phyloP scores from a whole-genome alignment of 2,888 invertebrate genomes.

The Toxonevra muliebris region DNA sequence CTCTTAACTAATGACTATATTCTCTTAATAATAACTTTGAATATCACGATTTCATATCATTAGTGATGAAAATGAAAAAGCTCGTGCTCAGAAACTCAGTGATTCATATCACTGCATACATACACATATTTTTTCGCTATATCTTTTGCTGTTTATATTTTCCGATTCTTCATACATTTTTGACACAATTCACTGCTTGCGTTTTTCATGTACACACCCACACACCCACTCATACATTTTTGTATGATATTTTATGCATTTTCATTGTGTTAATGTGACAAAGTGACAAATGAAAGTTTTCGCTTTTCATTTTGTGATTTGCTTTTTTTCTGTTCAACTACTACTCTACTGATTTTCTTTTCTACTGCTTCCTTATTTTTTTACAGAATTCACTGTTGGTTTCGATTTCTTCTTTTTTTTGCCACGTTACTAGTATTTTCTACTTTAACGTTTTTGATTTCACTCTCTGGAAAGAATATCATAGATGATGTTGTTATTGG shows the following conservation, averaged over 20 bases:
- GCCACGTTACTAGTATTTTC: slow-evolving; percentile 6
- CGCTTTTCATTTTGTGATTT: slow-evolving; percentile 24
- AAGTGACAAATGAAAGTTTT: slow-evolving; percentile 59
- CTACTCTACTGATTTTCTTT: slow-evolving; percentile 14
- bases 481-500: slow-evolving; percentile 15
- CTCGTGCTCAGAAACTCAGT: too few species aligned
- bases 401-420: neutral
- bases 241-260: slow-evolving; percentile 49
- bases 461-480: slow-evolving; percentile 7
- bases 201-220: slow-evolving; percentile 8
- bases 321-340: slow-evolving; percentile 19
- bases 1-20: too few species aligned
- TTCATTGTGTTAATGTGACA: slow-evolving; percentile 62
- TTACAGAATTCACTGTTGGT: neutral
- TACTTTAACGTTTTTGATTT: slow-evolving; percentile 9
- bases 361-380: slow-evolving; percentile 13
- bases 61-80: too few species aligned
- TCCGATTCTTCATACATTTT: too few species aligned
- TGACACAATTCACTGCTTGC: neutral
- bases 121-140: too few species aligned
- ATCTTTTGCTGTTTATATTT: too few species aligned
- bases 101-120: too few species aligned
- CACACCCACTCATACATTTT: slow-evolving; percentile 1
- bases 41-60: too few species aligned
- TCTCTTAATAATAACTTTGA: too few species aligned